phyloP scores from a whole-genome alignment of 2,888 invertebrate species.

The Halictus ligatus region DNA sequence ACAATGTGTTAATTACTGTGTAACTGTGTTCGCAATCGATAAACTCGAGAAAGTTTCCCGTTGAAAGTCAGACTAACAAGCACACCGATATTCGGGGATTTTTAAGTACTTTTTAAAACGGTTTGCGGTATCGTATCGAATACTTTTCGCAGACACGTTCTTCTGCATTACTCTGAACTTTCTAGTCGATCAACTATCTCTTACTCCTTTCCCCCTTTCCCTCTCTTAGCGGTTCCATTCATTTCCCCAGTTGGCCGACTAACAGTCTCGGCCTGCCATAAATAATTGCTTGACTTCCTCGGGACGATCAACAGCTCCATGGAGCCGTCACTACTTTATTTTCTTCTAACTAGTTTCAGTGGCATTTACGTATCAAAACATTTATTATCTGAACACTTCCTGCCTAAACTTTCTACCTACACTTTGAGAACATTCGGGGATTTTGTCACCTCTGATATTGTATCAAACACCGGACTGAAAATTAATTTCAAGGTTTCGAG shows the following conservation, averaged over 20 bases:
- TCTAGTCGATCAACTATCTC: conserved; percentile 11
- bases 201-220: not conserved
- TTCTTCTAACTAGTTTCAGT: not conserved
- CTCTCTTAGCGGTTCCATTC: not conserved
- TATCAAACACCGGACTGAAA: too few species aligned
- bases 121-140: not conserved
- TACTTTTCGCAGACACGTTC: conserved; percentile 1
- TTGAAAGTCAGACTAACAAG: not conserved
- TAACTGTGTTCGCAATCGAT: not conserved
- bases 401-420: not conserved
- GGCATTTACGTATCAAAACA: not conserved
- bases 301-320: not conserved
- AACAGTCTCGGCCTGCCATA: not conserved
- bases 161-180: conserved; percentile 1
- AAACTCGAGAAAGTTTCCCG: not conserved
- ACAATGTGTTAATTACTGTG: not conserved
- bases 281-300: conserved; percentile 3
- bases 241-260: conserved; percentile 1
- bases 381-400: not conserved
- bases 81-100: not conserved
- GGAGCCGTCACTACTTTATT: not conserved
- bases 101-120: not conserved
- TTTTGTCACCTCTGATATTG: too few species aligned
- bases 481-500: too few species aligned
- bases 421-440: not conserved